Percentiles rank a stretch among this genome's conserved stretches.
These are phyloP conservation scores for Neogale vison DNA, from an alignment of 2,113 vertebrate species.

Conservation along the genomic window DNA sequence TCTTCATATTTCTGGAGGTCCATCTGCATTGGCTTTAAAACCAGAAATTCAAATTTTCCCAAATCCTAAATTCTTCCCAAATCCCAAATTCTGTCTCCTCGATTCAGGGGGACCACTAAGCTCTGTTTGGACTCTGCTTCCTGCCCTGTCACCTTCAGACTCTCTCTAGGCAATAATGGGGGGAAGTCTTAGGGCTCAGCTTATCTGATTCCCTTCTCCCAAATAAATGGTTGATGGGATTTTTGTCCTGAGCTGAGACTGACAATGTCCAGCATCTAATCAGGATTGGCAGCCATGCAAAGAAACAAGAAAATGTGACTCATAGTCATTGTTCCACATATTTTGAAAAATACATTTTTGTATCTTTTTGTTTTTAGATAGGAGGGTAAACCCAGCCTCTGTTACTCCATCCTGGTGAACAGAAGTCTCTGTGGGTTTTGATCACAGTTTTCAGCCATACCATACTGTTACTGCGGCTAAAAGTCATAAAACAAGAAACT, in stretches of 20 bases:
- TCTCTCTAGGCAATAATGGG: too few species aligned
- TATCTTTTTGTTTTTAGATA: background rate
- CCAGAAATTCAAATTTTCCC: background rate
- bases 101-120: fast-evolving
- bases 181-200: background rate
- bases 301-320: background rate
- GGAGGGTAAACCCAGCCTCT: background rate
- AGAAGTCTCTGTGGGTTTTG: background rate
- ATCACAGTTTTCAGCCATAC: background rate
- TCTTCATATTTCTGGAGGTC: background rate
- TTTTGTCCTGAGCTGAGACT: background rate
- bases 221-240: background rate
- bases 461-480: background rate
- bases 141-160: too few species aligned
- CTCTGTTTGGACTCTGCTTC: background rate
- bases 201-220: background rate
- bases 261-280: background rate
- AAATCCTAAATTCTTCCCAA: background rate
- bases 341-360: background rate
- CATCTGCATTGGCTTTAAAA: background rate
- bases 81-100: background rate
- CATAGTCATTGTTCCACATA: background rate
- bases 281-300: background rate
- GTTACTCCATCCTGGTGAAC: background rate
- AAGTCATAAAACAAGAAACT: background rate